Base-by-base conservation (phyloP, 2,797 vertebrate species). In the Clangula hyemalis region DNA sequence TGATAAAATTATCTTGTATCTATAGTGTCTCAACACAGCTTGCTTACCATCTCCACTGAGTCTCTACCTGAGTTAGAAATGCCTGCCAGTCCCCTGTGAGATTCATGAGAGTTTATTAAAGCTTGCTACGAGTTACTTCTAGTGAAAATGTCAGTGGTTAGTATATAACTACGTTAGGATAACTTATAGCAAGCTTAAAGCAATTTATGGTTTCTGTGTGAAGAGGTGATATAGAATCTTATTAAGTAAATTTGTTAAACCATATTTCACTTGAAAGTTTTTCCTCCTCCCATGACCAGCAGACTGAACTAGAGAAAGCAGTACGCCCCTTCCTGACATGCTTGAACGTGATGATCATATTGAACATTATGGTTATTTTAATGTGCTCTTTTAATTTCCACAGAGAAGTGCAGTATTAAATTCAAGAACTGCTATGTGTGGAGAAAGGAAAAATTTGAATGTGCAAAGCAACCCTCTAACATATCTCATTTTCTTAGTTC, bases 231-330 rank as follows among this genome's bases (percentile, higher is more conserved):
- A 45, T 6, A 76, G 62, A 88, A 91, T 76, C 51, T 92, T 80
- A 79, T 94, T 94, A 95, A 85, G 85, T 53, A 95, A 95, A 95
- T 94, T 85, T 88, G 83, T 74, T 80, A 94, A 95, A 65, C 71
- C 28, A 19, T 95, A 95, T 94, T 96, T 94, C 85, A 86, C 36
- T 76, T 90, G 72, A 74, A 92, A 85, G 19, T 36, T 89, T 89
- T 89, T 75, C 79, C 74, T 88, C 38, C 60, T 91, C 30, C 62
- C 21, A 43, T 66, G 53, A 73, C 80, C 77, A 90, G 64, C 79
- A 90, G 89, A 79, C 82, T 94, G 76, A 96, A 54, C 39, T 81
- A 86, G 38, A 79, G 43, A 87, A 84, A 79, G 73, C 22, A 82
- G 28, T 13, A 78, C 21, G 4, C 43, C 58, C 60, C 34, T 91